phyloP scores from a whole-genome alignment of 2,113 vertebrate species.

The Rostratula benghalensis region DNA sequence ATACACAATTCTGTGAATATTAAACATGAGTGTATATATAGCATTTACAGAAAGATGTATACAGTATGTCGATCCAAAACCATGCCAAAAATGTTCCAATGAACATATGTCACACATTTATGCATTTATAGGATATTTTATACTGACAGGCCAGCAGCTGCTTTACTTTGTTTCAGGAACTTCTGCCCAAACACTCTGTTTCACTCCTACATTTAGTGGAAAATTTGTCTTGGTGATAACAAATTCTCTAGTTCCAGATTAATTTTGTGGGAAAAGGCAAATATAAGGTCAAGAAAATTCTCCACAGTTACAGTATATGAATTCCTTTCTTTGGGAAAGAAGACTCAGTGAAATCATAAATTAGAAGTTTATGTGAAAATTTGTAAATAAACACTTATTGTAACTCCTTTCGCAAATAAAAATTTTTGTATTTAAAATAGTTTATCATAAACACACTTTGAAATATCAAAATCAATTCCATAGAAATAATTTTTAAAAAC shows the following conservation, averaged over 20 bases:
- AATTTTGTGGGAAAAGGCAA: neutral
- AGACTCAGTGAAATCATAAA: neutral
- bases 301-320: neutral
- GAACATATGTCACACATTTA: constrained; percentile 40
- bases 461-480: neutral
- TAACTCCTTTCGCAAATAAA: neutral
- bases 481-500: neutral
- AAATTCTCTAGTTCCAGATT: neutral
- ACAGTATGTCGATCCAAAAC: neutral
- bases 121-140: constrained; percentile 7
- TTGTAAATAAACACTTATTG: neutral
- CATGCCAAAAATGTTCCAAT: neutral
- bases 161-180: constrained; percentile 17
- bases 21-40: constrained; percentile 11
- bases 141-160: constrained; percentile 29
- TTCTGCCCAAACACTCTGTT: neutral
- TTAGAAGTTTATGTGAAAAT: neutral
- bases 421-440: neutral
- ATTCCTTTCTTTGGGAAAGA: neutral
- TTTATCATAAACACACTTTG: neutral
- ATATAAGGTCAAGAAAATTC: neutral
- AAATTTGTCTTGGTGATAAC: neutral
- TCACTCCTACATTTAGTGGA: neutral
- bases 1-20: neutral
- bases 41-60: neutral